A percentile compares a stretch with the other conserved stretches of the same genome.
Evolutionary conservation across 2,113 vertebrate genomes (phyloP).

Genomic region (Rhynchomys soricoides): DNA sequence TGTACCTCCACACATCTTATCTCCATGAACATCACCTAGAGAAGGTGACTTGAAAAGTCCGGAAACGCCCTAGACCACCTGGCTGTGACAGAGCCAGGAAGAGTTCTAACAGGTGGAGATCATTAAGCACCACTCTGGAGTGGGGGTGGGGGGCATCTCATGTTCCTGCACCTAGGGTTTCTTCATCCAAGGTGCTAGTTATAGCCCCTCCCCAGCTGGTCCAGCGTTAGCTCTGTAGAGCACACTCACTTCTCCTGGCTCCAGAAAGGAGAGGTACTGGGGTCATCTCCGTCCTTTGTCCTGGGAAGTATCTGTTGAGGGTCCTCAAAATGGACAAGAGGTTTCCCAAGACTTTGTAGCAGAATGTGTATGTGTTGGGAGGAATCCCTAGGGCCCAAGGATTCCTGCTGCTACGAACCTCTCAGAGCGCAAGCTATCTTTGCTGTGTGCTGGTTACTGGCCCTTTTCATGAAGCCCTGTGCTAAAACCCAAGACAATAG

Average conservation of each 20-base stretch:
- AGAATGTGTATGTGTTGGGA: background rate
- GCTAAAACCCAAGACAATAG: background rate
- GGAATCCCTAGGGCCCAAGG: background rate
- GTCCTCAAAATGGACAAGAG: background rate
- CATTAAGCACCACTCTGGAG: accelerated
- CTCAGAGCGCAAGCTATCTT: background rate
- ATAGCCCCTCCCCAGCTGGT: no score
- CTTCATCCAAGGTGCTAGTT: background rate
- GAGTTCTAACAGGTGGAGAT: background rate
- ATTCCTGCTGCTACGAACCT: background rate
- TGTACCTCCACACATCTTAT: background rate
- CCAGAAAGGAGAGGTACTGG: background rate
- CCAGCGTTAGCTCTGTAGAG: background rate
- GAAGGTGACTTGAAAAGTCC: background rate
- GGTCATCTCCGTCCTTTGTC: background rate
- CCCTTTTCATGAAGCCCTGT: background rate
- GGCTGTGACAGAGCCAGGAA: background rate
- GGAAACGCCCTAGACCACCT: background rate
- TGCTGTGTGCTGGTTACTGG: background rate
- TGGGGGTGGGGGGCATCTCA: no score
- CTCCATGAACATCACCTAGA: background rate
- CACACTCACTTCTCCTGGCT: background rate
- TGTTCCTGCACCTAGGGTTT: background rate
- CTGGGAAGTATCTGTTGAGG: background rate
- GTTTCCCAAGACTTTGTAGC: background rate